These are phyloP conservation scores for Pissodes strobi DNA, from an alignment of 1,140 invertebrate genomes.

Conservation along the genomic window DNA sequence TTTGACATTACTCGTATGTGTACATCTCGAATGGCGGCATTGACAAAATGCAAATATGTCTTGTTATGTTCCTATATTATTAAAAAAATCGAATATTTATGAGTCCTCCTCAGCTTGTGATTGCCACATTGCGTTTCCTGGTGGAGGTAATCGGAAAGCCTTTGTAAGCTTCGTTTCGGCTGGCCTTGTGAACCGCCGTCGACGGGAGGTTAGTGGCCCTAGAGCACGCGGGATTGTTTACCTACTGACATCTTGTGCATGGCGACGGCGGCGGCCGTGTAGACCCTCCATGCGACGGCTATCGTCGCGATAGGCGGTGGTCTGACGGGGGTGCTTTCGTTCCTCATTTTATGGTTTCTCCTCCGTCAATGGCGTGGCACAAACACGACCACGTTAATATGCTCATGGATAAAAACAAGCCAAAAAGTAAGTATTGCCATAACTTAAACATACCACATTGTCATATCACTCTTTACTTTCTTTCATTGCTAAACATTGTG, in stretches of 20 bases:
- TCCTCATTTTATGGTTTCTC: conserved; percentile 32
- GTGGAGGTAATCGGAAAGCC: conserved; percentile 42
- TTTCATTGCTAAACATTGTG: neutral
- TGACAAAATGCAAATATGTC: conserved; percentile 29
- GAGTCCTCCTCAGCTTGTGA: neutral
- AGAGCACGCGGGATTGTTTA: conserved; percentile 53
- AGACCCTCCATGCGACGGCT: conserved; percentile 10
- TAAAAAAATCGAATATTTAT: neutral
- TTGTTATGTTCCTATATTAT: neutral
- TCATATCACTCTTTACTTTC: neutral
- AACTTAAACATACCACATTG: neutral
- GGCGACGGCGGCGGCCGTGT: conserved; percentile 17
- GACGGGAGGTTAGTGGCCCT: conserved; percentile 52
- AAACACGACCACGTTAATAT: conserved; percentile 71
- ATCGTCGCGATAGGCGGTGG: conserved; percentile 23
- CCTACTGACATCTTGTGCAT: conserved; percentile 43
- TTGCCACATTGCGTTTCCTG: conserved; percentile 13
- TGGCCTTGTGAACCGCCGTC: conserved; percentile 48
- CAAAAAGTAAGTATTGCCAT: conserved; percentile 65
- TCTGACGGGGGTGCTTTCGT: conserved; percentile 14
- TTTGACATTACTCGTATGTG: conserved; percentile 25
- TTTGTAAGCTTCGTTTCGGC: conserved; percentile 39
- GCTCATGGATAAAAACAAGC: conserved; percentile 73
- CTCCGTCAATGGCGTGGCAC: conserved; percentile 69
- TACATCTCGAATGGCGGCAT: conserved; percentile 23